These are phyloP conservation scores for Argopecten irradians DNA, from an alignment of 1,140 invertebrate species.

Conservation along the genomic window DNA sequence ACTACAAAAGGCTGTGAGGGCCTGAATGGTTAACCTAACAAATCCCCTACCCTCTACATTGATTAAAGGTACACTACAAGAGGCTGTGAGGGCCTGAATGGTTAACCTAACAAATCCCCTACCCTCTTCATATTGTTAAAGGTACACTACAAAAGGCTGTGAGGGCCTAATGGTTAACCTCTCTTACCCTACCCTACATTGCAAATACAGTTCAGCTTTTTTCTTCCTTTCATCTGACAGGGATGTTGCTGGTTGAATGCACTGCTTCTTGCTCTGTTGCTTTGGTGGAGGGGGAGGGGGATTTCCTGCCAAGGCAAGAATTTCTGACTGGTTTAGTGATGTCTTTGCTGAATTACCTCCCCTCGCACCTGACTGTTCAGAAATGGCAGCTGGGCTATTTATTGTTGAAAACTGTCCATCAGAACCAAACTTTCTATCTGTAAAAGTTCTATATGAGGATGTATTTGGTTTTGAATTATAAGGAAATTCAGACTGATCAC, in stretches of 20 bases:
- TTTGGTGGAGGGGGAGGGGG: slow-evolving; percentile 19
- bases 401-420: not conserved
- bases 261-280: not conserved
- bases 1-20: no score
- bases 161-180: no score
- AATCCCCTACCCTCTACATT: no score
- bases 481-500: not conserved
- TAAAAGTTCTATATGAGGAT: not conserved
- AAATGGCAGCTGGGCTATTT: not conserved
- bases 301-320: not conserved
- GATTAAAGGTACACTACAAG: no score
- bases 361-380: not conserved
- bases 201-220: slow-evolving; percentile 54
- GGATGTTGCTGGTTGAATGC: slow-evolving; percentile 18
- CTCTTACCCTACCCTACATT: slow-evolving; percentile 57
- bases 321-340: not conserved
- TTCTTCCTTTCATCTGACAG: slow-evolving; percentile 41
- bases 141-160: no score
- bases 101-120: no score
- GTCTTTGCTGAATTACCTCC: slow-evolving; percentile 28
- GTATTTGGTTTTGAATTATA: not conserved
- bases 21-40: no score
- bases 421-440: not conserved
- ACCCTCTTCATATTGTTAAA: no score
- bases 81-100: no score